phyloP scores from a whole-genome alignment of 2,113 vertebrate genomes.

The Pica pica region DNA sequence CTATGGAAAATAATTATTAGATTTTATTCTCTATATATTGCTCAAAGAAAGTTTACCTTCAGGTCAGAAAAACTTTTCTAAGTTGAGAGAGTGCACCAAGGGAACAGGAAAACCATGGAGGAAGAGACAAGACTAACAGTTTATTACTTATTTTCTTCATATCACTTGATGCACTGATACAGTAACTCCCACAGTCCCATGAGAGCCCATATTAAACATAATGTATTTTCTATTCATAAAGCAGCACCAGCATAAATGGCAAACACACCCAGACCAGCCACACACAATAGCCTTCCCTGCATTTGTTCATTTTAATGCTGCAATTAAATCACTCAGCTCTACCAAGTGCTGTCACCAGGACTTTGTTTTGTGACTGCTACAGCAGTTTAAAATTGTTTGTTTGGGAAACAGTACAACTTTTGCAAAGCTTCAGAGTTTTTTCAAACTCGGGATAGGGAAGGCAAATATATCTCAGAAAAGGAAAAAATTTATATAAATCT shows the following conservation, averaged over 20 bases:
- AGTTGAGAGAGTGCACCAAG: not conserved
- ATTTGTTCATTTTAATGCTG: not conserved
- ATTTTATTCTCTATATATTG: not conserved
- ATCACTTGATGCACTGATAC: not conserved
- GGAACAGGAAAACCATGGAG: not conserved
- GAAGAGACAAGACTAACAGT: not conserved
- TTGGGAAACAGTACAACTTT: not conserved
- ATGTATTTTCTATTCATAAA: not conserved
- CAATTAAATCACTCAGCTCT: not conserved
- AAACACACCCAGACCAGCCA: not conserved
- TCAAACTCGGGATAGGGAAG: fast-evolving
- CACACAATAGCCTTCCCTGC: not conserved
- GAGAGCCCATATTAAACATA: not conserved
- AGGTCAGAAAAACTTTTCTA: not conserved
- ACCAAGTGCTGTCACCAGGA: slow-evolving; percentile 11
- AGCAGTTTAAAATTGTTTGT: not conserved
- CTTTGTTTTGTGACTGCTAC: not conserved
- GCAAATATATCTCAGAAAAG: not conserved
- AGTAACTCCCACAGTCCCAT: not conserved
- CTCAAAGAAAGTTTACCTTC: not conserved
- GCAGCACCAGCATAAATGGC: not conserved
- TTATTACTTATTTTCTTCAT: not conserved
- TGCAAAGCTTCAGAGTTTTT: not conserved
- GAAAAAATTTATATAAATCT: not conserved
- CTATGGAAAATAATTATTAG: not conserved